These are phyloP conservation scores for Chymomyza costata DNA, from an alignment of 1,140 invertebrate species.

Conservation along the genomic window DNA sequence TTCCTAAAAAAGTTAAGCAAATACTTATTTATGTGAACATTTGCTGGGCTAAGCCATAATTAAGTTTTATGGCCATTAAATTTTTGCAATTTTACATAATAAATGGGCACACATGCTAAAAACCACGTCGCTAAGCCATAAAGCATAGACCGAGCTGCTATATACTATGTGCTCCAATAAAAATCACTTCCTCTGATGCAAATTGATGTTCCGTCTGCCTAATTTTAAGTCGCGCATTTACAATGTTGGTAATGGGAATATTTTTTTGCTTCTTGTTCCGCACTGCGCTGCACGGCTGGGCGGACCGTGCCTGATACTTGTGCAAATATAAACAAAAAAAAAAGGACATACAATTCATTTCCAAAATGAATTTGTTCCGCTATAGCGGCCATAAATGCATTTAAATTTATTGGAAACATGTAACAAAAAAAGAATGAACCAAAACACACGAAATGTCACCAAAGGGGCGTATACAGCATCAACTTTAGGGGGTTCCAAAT, in stretches of 20 bases:
- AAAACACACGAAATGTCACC: constrained; percentile 19
- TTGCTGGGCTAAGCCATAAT: constrained; percentile 60
- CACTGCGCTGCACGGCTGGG: too few relatives aligned
- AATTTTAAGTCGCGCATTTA: constrained; percentile 59
- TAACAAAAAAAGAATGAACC: constrained; percentile 23
- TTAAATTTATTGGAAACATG: constrained; percentile 68
- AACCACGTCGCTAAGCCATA: constrained; percentile 39
- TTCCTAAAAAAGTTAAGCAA: too few relatives aligned
- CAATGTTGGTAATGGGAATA: too few relatives aligned
- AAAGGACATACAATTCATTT: constrained; percentile 66
- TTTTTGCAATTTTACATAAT: constrained; percentile 61
- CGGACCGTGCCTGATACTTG: too few relatives aligned
- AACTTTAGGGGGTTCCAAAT: too few relatives aligned
- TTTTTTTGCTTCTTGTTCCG: too few relatives aligned
- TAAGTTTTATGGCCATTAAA: constrained; percentile 65
- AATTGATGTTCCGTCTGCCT: constrained; percentile 55
- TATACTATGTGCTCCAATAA: constrained; percentile 43
- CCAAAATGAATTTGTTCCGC: constrained; percentile 70
- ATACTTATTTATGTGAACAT: too few relatives aligned
- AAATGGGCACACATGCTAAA: constrained; percentile 36
- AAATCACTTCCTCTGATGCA: constrained; percentile 59
- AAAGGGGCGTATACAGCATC: too few relatives aligned
- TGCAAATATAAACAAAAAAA: constrained; percentile 20
- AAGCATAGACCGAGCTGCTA: constrained; percentile 57
- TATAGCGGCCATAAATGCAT: constrained; percentile 72